These are phyloP conservation scores for Zosterops hypoxanthus DNA, from an alignment of 2,113 vertebrate species.

Conservation along the genomic window DNA sequence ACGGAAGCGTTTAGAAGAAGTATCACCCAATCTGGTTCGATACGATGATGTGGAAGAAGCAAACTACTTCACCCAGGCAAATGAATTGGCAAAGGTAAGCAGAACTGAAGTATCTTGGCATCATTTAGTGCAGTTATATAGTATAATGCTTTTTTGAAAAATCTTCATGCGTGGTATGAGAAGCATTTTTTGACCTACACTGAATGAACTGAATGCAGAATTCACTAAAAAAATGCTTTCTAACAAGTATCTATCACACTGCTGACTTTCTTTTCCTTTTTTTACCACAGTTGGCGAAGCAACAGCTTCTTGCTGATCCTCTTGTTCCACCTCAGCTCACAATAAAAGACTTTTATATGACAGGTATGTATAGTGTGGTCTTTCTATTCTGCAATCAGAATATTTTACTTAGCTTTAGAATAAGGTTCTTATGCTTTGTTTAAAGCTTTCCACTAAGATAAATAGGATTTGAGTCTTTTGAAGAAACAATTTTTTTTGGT, in stretches of 20 bases:
- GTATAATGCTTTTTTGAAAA: background rate
- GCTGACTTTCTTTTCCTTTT: background rate
- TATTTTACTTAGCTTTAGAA: background rate
- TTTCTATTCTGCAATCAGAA: background rate
- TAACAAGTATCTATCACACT: background rate
- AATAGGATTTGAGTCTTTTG: background rate
- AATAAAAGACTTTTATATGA: constrained; percentile 98
- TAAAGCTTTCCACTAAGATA: background rate
- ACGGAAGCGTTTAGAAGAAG: constrained; percentile 86
- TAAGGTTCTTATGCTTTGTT: background rate
- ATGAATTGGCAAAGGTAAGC: constrained; percentile 88
- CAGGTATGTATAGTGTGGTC: constrained; percentile 77
- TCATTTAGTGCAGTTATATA: background rate
- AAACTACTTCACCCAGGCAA: constrained; percentile 95
- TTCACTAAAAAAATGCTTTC: background rate
- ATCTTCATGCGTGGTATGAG: background rate
- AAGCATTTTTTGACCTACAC: background rate
- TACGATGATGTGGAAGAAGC: constrained; percentile 93
- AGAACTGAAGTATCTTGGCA: background rate
- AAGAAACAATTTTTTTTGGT: background rate
- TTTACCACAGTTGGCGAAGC: constrained; percentile 82
- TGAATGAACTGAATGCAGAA: background rate
- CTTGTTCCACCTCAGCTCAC: constrained; percentile 92
- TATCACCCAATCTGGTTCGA: constrained; percentile 92
- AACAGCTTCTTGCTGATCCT: constrained; percentile 86